Percentiles rank a stretch among this genome's conserved stretches.
These are phyloP conservation scores for Lepilemur ruficaudatus DNA, from an alignment of 2,797 vertebrate species.

Conservation along the genomic window DNA sequence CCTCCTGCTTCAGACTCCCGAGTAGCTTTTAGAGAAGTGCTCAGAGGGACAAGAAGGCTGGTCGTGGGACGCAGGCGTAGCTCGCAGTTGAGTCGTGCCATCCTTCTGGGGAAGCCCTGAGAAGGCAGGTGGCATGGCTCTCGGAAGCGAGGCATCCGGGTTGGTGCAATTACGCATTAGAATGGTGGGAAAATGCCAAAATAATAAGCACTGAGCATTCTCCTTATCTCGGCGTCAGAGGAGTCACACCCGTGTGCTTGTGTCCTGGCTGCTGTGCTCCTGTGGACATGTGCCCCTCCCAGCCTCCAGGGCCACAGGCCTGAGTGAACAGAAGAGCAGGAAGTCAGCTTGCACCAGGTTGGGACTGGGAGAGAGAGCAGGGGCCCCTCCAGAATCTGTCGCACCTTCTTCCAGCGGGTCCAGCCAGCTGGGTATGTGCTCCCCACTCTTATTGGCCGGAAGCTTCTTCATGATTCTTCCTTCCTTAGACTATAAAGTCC, in stretches of 20 bases:
- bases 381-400: background rate
- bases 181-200: background rate
- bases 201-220: background rate
- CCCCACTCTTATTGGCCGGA: background rate
- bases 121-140: background rate
- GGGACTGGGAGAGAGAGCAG: background rate
- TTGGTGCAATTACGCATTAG: background rate
- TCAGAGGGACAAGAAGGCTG: background rate
- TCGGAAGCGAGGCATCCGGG: fast-evolving
- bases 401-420: background rate
- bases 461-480: background rate
- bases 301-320: background rate
- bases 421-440: background rate
- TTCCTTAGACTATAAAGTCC: background rate
- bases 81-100: background rate
- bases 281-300: background rate
- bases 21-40: background rate
- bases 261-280: background rate
- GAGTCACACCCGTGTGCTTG: background rate
- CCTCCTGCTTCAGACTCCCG: background rate
- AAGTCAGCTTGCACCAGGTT: background rate
- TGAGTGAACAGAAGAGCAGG: background rate
- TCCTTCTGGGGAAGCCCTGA: background rate
- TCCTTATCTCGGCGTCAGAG: background rate
- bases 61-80: fast-evolving